Percentiles rank a stretch among this genome's conserved stretches.
phyloP scores from a whole-genome alignment of 2,797 vertebrate genomes.

The Odontamblyopus rebecca region DNA sequence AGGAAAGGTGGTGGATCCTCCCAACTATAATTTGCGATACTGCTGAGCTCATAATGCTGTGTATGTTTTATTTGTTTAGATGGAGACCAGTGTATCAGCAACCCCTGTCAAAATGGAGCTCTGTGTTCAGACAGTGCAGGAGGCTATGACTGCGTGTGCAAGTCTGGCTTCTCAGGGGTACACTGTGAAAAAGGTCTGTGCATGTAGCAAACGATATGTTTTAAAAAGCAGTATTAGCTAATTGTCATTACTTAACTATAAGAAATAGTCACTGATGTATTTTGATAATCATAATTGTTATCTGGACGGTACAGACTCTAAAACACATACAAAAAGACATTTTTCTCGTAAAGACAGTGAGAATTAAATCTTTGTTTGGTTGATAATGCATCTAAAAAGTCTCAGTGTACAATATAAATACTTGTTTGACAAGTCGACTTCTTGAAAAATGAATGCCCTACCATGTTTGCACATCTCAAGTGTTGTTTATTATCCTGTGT shows the following conservation, averaged over 20 bases:
- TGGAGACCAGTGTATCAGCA: constrained; percentile 77
- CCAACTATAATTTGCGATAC: neutral
- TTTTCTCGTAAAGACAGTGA: no score
- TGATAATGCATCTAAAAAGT: no score
- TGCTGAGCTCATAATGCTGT: neutral
- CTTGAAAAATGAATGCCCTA: no score
- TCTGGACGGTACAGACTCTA: no score
- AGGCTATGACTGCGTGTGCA: constrained; percentile 82
- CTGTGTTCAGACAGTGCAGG: constrained; percentile 83
- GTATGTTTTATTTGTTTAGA: constrained; percentile 52
- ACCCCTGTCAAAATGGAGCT: constrained; percentile 80
- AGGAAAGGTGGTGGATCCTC: neutral
- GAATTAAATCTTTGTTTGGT: no score
- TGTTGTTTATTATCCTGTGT: neutral
- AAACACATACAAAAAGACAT: no score
- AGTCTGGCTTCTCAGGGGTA: constrained; percentile 74
- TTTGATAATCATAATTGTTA: no score
- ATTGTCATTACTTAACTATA: no score
- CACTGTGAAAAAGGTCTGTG: constrained; percentile 75
- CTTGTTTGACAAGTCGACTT: no score
- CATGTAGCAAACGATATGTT: neutral
- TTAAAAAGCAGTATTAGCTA: no score
- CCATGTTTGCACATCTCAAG: neutral
- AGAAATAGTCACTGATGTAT: no score
- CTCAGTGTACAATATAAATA: no score